Base-by-base conservation (phyloP, 2,888 invertebrate genomes). In the Liposcelis brunnea region DNA sequence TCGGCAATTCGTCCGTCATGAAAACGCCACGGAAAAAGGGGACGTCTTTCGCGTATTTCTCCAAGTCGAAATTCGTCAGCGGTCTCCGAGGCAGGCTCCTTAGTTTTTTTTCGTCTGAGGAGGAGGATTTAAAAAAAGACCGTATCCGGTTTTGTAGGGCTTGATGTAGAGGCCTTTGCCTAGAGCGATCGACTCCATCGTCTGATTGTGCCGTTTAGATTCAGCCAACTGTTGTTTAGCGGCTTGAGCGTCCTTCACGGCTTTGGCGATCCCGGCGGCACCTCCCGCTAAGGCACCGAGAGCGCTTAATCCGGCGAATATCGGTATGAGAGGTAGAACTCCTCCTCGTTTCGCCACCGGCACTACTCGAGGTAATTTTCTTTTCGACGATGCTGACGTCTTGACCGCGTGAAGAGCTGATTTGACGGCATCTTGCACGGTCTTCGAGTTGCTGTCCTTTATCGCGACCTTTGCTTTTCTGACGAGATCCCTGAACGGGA, bases 181-280 rank as follows among this genome's bases (percentile, higher is more conserved):
- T 21, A 35, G 43, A 18, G 56, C 58, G 35, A 59, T 58, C 37
- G 56, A 50, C 54, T 62, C 61, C 58, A 61, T 60, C n/a, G 49
- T 50, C 50, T 53, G 47, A 50, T 62, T 62, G 48, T 60, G 61
- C 4, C 58, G 52, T 42, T 54, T 45, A 19, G 49, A 52, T 52
- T 62, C 59, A 14, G 51, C 47, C 34, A 59, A 50, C 49, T 55
- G 46, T 49, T 56, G 48, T 54, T 54, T 52, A 10, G 59, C 59
- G 42, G 45, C 47, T 48, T 56, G 58, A 2, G 56, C 53, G 44
- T 59, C 53, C 48, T 58, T 59, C 10, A 59, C 53, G 15, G 59
- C 55, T 46, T 58, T 61, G 2, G 55, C 54, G 26, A 62, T 55
- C 43, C 56, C 56, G n/a, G 59, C 54, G 26, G 57, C 57, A 26